These are phyloP conservation scores for Folsomia manolachei DNA, from an alignment of 2,888 invertebrate species.

Conservation along the genomic window DNA sequence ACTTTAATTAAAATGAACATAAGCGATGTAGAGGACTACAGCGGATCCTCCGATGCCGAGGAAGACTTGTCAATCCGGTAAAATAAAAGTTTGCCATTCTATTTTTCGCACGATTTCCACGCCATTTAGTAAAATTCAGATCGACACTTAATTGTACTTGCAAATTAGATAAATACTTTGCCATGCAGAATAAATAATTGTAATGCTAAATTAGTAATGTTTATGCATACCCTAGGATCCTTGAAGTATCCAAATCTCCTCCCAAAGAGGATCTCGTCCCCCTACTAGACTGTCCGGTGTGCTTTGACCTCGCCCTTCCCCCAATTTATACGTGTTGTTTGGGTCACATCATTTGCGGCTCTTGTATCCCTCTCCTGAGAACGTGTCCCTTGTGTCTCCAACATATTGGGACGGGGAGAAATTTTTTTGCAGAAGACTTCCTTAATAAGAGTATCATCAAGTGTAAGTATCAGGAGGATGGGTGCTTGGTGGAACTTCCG, in stretches of 20 bases:
- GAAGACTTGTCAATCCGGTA: constrained; percentile 21
- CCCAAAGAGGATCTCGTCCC: constrained; percentile 35
- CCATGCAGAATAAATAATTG: background rate
- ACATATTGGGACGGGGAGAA: constrained; percentile 41
- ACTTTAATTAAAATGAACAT: too few species aligned
- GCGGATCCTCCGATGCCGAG: constrained; percentile 24
- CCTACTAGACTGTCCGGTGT: constrained; percentile 46
- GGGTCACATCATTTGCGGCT: constrained; percentile 44
- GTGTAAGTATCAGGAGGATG: constrained; percentile 43
- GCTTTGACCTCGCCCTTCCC: constrained; percentile 43
- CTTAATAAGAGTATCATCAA: constrained; percentile 34
- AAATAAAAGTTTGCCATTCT: background rate
- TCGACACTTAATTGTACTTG: too few species aligned
- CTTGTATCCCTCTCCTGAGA: constrained; percentile 31
- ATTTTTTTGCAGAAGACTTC: constrained; percentile 45
- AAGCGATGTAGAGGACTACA: constrained; percentile 20
- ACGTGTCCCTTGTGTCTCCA: constrained; percentile 43
- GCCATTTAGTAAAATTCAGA: too few species aligned
- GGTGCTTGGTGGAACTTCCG: constrained; percentile 33
- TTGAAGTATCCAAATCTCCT: constrained; percentile 38
- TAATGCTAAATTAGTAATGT: constrained; percentile 1
- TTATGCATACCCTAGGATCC: too few species aligned
- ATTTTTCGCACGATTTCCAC: too few species aligned
- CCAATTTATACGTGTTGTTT: constrained; percentile 40
- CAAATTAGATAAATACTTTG: too few species aligned